Base-by-base conservation (phyloP, 2,888 invertebrate species). In the Eilema sororculum region DNA sequence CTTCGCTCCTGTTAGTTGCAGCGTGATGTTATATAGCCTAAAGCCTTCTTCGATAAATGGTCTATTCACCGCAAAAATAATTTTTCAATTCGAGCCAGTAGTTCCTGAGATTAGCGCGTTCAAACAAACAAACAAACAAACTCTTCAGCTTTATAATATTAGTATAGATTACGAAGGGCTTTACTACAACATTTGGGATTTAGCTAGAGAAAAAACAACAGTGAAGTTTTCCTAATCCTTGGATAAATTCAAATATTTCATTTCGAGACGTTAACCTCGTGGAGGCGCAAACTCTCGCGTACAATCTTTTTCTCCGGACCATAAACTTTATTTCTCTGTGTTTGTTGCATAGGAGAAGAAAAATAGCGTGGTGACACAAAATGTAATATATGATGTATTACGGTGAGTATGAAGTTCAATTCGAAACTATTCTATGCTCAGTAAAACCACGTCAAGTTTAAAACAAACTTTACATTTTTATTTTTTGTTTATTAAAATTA, bases 201-300 rank as follows among this genome's bases (percentile, higher is more conserved):
- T 52, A 30, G 58, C 68, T 71, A 62, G 46, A 46, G 20, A 0
- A 60, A 70, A 73, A 73, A 73, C 75, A 68, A 71, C 72, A 69
- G 67, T 22, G 57, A 72, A 73, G 22, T 73, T 75, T 74, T 69
- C 73, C 61, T 74, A 74, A 78, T 76, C 71, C 69, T 65, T 70
- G 65, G 60, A 77, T 74, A 79, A 76, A 72, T 74, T 73, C 62
- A 59, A 76, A 78, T 74, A 75, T 80, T 78, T 78, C 74, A 78
- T 77, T 74, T 76, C 70, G 46, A 73, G 74, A 74, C 72, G 72
- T 72, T 72, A 78, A 76, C 71, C 72, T 75, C 65, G 61, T 62
- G 63, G 60, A 74, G 73, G 73, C 73, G 72, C 67, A 71, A 77
- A 69, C 69, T 75, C 72, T 67, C 63, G 65, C 72, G 62, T 71